phyloP scores from a whole-genome alignment of 64 coral and sea anemone genomes.

The Porites lutea region DNA sequence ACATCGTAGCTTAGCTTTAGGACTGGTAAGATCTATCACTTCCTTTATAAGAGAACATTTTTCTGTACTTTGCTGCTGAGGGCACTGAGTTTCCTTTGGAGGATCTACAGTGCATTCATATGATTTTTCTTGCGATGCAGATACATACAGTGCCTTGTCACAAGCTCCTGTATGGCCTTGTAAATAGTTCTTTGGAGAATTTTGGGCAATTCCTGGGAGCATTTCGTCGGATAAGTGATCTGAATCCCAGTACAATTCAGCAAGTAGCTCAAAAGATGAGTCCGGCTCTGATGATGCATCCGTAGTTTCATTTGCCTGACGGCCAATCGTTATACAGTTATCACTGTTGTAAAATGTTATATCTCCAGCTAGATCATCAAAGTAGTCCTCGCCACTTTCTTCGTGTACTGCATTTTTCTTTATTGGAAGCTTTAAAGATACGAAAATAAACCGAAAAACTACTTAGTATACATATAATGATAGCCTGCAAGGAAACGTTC shows the following conservation, averaged over 20 bases:
- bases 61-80: not conserved
- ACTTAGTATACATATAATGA: not conserved
- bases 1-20: constrained; percentile 3
- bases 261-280: not conserved
- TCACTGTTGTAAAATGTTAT: constrained; percentile 16
- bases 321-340: not conserved
- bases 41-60: not conserved
- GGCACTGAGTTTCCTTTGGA: not conserved
- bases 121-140: not conserved
- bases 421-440: not conserved
- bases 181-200: not conserved
- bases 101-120: not conserved
- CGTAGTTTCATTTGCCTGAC: not conserved
- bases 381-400: constrained; percentile 3
- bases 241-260: constrained; percentile 19
- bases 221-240: not conserved
- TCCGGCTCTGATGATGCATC: not conserved
- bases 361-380: constrained; percentile 38
- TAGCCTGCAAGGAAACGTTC: too few relatives aligned
- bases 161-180: not conserved
- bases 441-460: not conserved
- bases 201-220: too few relatives aligned
- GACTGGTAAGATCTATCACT: not conserved
- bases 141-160: not conserved
- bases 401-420: not conserved